Conservation (phyloP, 2,113 vertebrate species). For the Arothron firmamentum region DNA sequence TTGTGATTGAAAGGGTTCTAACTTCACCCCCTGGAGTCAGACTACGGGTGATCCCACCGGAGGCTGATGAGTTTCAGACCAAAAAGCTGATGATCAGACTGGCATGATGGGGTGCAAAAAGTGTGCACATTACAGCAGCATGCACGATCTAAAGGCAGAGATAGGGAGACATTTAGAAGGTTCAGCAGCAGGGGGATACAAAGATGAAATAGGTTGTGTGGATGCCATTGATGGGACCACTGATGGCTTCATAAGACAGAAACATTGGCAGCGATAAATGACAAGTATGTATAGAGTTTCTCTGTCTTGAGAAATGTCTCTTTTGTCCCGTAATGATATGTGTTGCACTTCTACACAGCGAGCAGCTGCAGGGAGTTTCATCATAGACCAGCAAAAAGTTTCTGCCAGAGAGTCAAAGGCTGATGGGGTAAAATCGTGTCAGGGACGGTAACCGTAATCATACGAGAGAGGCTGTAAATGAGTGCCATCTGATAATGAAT, state of each 20-base stretch:
- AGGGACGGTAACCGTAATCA: slow-evolving; percentile 13
- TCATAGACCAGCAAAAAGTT: background rate
- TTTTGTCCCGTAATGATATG: background rate
- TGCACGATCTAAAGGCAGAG: background rate
- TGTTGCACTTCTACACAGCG: background rate
- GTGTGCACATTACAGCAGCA: background rate
- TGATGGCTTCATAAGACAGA: background rate
- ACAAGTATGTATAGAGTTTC: background rate
- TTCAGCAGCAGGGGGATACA: background rate
- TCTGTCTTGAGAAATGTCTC: no score
- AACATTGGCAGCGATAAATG: background rate
- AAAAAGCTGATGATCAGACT: background rate
- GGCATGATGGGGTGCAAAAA: background rate
- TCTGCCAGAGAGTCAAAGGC: background rate
- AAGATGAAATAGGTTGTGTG: background rate
- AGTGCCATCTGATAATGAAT: slow-evolving; percentile 26
- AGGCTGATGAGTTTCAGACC: background rate
- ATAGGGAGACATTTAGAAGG: background rate
- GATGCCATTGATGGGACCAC: background rate
- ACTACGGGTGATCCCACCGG: background rate
- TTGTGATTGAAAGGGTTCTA: background rate
- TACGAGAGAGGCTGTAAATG: slow-evolving; percentile 19
- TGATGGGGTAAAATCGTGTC: background rate
- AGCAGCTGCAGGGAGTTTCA: background rate
- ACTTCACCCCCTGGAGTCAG: background rate